Percentiles rank a stretch among this genome's conserved stretches.
These are phyloP conservation scores for Agapornis canus DNA, from an alignment of 2,797 vertebrate species.

Conservation along the genomic window DNA sequence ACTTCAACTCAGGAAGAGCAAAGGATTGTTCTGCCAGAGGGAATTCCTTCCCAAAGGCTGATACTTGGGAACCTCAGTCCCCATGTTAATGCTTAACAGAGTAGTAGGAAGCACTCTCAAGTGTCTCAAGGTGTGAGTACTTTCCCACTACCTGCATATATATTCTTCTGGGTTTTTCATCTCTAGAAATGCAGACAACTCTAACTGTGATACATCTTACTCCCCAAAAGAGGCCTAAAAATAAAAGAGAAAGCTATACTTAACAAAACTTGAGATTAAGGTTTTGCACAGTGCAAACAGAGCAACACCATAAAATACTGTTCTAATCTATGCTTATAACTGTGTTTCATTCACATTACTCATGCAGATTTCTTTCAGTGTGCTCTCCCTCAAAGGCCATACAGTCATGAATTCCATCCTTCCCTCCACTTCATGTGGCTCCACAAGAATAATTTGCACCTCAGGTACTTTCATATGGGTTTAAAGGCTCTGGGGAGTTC, in stretches of 20 bases:
- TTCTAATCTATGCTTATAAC: background rate
- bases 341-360: background rate
- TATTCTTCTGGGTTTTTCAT: background rate
- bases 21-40: background rate
- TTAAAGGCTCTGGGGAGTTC: background rate
- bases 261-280: background rate
- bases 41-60: constrained; percentile 29
- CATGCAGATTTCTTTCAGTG: background rate
- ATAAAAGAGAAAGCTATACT: background rate
- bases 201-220: background rate
- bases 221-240: background rate
- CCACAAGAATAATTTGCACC: background rate
- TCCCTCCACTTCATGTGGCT: background rate
- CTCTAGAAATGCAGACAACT: background rate
- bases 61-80: background rate
- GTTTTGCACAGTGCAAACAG: background rate
- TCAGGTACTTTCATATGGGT: background rate
- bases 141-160: background rate
- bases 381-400: background rate
- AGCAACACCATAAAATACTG: background rate
- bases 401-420: background rate
- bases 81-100: background rate
- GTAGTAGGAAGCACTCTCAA: background rate
- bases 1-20: background rate
- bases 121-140: background rate